These are phyloP conservation scores for Cydia fagiglandana DNA, from an alignment of 1,140 invertebrate genomes.

Conservation along the genomic window DNA sequence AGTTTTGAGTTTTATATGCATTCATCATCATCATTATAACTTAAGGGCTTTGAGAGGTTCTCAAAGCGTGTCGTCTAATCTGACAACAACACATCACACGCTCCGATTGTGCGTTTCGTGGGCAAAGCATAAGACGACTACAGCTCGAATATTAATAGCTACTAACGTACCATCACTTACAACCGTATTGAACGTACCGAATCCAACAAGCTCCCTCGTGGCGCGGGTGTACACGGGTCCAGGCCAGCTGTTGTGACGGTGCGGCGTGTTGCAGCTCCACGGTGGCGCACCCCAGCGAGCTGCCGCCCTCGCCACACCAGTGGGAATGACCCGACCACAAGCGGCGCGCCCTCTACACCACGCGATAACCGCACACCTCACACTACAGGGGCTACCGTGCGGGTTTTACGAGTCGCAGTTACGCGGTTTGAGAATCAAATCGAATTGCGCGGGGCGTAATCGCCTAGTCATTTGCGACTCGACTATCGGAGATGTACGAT, in stretches of 20 bases:
- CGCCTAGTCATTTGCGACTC: background rate
- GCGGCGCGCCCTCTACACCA: conserved; percentile 58
- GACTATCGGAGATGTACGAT: background rate
- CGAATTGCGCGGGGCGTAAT: background rate
- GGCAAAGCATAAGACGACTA: too few species aligned
- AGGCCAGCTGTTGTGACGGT: conserved; percentile 33
- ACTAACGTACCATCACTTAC: too few species aligned
- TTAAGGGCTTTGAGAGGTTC: too few species aligned
- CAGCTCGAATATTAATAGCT: too few species aligned
- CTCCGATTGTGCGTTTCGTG: too few species aligned
- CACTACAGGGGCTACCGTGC: background rate
- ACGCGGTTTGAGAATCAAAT: too few species aligned
- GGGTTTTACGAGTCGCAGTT: background rate
- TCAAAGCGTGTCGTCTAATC: too few species aligned
- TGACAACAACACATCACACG: too few species aligned
- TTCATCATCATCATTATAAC: too few species aligned
- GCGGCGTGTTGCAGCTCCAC: conserved; percentile 89
- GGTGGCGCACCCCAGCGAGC: conserved; percentile 97
- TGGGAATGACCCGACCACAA: conserved; percentile 90
- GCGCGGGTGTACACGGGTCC: conserved; percentile 60
- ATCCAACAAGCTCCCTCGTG: conserved; percentile 42
- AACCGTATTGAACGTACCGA: conserved; percentile 5
- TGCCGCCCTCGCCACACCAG: conserved; percentile 97
- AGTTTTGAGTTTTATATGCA: background rate
- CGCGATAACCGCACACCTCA: conserved; percentile 41